Conservation (phyloP, 1,140 invertebrate species). For the Brachionus plicatilis region DNA sequence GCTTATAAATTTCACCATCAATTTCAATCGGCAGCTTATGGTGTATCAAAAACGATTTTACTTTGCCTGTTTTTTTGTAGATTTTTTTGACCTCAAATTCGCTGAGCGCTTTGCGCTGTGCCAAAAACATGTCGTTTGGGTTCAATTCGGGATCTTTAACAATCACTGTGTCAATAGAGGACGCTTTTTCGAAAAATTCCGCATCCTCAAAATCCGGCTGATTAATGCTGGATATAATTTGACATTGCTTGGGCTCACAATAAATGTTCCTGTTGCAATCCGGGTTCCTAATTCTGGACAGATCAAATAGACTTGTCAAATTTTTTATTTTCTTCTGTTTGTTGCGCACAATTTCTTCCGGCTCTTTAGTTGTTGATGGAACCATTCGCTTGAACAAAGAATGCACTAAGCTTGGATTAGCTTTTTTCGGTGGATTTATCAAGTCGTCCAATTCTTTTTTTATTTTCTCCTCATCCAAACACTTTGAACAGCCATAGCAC, state of each 20-base stretch:
- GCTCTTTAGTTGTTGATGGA: neutral
- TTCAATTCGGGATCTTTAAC: slow-evolving; percentile 35
- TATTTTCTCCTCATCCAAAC: neutral
- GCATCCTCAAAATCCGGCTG: neutral
- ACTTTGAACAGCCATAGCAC: slow-evolving; percentile 20
- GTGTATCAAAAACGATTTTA: slow-evolving; percentile 12
- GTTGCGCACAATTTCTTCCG: neutral
- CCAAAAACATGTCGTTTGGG: slow-evolving; percentile 33
- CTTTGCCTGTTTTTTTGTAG: neutral
- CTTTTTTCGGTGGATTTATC: neutral
- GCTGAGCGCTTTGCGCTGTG: neutral
- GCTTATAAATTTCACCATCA: slow-evolving; percentile 24
- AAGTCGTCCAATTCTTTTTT: neutral
- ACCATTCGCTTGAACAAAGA: neutral
- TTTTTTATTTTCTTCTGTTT: neutral
- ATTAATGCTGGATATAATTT: slow-evolving; percentile 4
- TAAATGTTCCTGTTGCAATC: neutral
- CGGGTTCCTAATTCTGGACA: neutral
- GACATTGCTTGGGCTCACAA: neutral
- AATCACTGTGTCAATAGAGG: slow-evolving; percentile 15
- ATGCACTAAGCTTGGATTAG: neutral
- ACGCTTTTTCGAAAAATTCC: neutral
- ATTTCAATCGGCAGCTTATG: slow-evolving; percentile 12
- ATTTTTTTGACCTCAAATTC: slow-evolving; percentile 18
- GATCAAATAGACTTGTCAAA: neutral